Base-by-base conservation (phyloP, 2,888 invertebrate genomes). In the Oscheius onirici region DNA sequence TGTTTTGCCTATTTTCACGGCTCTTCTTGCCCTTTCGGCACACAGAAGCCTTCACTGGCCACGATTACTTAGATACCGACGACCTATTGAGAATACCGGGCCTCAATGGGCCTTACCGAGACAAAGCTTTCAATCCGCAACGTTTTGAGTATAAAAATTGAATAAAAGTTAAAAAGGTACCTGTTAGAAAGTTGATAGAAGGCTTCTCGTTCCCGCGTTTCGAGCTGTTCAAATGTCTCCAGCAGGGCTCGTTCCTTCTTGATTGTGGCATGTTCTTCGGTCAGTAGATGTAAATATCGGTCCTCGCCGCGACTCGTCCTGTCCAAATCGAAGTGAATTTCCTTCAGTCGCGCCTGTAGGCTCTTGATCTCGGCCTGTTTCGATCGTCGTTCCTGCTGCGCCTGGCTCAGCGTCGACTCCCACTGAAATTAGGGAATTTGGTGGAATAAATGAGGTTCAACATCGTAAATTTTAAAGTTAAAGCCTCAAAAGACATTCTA, bases 281-380 rank as follows among this genome's bases (percentile, higher is more conserved):
- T 93, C 78, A 93, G 91, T 1, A 93, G 88, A 52, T 92, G 91
- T 70, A 93, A 88, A 88, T 93, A 94, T 76, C 83, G 91, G 75
- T 93, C 92, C 71, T 94, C 93, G 2, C 93, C 93, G 76, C 94
- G 91, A 85, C 91, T 91, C 0, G 92, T 92, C 86, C 92, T 92
- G 82, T 93, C 93, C 88, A 94, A 90, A 83, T 93, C 93, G 0
- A 91, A 91, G 80, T 93, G 92, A 0, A 94, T 89, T 72, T 92
- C 92, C 81, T 92, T 92, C 5, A 94, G 89, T 74, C 91, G 89
- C 8, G 90, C 89, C 77, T 93, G 92, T 0, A 92, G 88, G 28
- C 90, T 89, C 2, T 91, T 90, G 26, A 93, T 88, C 83, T 92
- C 90, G 3, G 89, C 88, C 1, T 92, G 92, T 3, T 91, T 89